Percentiles rank a stretch among this genome's conserved stretches.
Conservation (phyloP, 2,797 vertebrate genomes). For the Paguma larvata region DNA sequence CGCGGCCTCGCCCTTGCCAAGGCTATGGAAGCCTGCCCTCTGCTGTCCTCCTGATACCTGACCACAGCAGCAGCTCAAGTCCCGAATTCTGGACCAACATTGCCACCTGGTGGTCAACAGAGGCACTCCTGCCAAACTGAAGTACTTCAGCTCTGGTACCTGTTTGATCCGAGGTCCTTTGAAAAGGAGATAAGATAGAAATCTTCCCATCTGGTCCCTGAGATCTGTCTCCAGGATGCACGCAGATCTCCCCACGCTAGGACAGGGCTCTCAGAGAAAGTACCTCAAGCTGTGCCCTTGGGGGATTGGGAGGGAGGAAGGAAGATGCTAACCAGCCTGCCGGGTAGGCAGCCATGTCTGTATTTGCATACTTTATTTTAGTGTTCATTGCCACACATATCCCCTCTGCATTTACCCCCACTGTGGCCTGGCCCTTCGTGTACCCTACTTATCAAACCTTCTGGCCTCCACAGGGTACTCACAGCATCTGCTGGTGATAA, state of each 20-base stretch:
- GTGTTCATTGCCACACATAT: neutral
- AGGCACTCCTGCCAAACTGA: neutral
- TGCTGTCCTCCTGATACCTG: neutral
- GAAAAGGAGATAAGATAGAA: neutral
- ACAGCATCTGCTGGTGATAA: neutral
- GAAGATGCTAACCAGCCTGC: neutral
- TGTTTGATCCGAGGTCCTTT: neutral
- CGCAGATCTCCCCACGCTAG: neutral
- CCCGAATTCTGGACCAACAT: neutral
- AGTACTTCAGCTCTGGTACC: neutral
- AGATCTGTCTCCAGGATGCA: neutral
- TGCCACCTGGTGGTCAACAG: slow-evolving; percentile 44
- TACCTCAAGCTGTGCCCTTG: neutral
- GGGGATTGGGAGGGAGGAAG: neutral
- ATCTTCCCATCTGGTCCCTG: neutral
- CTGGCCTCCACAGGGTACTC: neutral
- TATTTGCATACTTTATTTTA: neutral
- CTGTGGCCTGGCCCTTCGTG: neutral
- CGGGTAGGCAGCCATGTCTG: neutral
- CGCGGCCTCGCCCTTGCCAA: neutral
- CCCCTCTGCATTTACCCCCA: neutral
- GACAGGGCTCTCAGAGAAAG: neutral
- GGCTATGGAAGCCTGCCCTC: slow-evolving; percentile 57
- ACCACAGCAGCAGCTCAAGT: neutral
- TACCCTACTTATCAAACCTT: neutral